These are phyloP conservation scores for Connochaetes taurinus DNA, from an alignment of 2,113 vertebrate species.

Conservation along the genomic window DNA sequence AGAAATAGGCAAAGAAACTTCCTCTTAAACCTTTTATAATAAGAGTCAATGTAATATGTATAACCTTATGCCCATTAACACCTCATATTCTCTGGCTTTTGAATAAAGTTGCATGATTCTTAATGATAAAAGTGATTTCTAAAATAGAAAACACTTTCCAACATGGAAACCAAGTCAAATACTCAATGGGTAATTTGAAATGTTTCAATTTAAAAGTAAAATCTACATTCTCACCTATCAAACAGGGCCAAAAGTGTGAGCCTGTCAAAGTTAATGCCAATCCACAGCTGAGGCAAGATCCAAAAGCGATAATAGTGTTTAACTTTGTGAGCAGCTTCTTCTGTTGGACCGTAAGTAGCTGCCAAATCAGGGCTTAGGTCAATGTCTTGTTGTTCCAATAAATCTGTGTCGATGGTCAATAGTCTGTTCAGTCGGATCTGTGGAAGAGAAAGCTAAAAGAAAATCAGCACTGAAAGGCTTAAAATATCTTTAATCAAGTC, in stretches of 20 bases:
- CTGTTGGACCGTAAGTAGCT: slow-evolving; percentile 87
- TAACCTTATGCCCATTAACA: background rate
- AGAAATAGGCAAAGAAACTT: background rate
- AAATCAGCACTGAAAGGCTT: slow-evolving; percentile 68
- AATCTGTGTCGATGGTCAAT: slow-evolving; percentile 95
- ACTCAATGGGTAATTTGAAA: background rate
- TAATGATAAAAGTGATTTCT: background rate
- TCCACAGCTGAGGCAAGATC: slow-evolving; percentile 96
- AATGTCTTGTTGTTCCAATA: slow-evolving; percentile 94
- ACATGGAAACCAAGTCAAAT: background rate
- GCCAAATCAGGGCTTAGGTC: slow-evolving; percentile 96
- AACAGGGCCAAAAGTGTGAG: slow-evolving; percentile 97
- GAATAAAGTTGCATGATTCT: background rate
- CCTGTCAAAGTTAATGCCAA: slow-evolving; percentile 96
- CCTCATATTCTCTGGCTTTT: background rate
- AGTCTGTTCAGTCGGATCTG: slow-evolving; percentile 97
- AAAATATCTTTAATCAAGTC: background rate
- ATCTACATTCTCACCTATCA: slow-evolving; percentile 86
- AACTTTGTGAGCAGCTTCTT: slow-evolving; percentile 88
- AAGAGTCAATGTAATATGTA: background rate
- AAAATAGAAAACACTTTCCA: background rate
- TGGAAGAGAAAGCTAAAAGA: slow-evolving; percentile 87
- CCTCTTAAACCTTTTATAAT: background rate
- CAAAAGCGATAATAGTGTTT: slow-evolving; percentile 97
- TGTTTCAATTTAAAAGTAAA: background rate